These are phyloP conservation scores for Hemiprocne comata DNA, from an alignment of 2,113 vertebrate genomes.

Conservation along the genomic window DNA sequence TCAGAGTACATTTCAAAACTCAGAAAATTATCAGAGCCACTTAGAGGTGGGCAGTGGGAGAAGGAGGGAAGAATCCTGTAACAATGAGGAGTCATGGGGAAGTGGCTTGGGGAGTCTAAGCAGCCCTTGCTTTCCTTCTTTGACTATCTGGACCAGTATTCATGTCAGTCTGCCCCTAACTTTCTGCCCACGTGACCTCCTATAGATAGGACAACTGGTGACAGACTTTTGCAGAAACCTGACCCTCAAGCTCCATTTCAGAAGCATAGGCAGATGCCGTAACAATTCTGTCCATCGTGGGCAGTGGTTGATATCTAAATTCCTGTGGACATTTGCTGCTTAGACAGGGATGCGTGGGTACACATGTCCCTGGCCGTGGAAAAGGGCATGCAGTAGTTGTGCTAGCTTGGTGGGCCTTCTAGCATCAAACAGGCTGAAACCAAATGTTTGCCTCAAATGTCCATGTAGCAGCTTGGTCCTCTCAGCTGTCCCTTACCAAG, in stretches of 20 bases:
- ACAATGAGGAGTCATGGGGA: not conserved
- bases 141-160: not conserved
- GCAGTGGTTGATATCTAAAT: not conserved
- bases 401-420: not conserved
- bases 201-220: not conserved
- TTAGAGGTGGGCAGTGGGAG: not conserved
- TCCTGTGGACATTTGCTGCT: fast-evolving
- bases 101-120: not conserved
- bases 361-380: not conserved
- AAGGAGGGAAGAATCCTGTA: not conserved
- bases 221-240: not conserved
- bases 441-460: not conserved
- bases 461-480: not conserved
- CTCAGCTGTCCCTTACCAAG: not conserved
- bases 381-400: not conserved
- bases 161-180: not conserved
- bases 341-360: not conserved
- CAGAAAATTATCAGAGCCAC: not conserved
- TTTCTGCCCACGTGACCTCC: not conserved
- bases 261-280: not conserved
- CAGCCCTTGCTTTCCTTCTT: not conserved
- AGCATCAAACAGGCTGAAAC: not conserved
- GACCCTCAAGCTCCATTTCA: not conserved
- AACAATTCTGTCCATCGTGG: not conserved
- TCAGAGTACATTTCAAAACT: not conserved